These are phyloP conservation scores for Drosophila navojoa DNA, from an alignment of 1,140 invertebrate genomes.

Conservation along the genomic window DNA sequence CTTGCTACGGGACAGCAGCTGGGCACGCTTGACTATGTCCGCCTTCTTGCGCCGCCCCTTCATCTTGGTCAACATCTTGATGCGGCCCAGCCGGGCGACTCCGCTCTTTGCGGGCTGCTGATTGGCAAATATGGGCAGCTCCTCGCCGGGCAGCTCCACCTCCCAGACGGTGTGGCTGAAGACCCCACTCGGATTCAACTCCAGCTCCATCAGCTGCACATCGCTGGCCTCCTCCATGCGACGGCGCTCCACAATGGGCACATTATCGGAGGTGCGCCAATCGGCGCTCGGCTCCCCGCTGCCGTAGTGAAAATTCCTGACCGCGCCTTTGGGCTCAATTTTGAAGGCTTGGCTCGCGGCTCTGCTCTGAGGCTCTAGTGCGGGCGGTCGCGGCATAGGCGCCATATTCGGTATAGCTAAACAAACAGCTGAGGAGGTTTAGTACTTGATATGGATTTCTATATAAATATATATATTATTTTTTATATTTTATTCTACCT, in stretches of 20 bases:
- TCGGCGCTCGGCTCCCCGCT: slow-evolving; percentile 24
- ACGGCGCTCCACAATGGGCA: slow-evolving; percentile 57
- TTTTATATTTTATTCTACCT: slow-evolving; percentile 40
- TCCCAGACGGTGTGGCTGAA: slow-evolving; percentile 68
- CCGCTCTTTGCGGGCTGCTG: not conserved
- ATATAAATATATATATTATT: no score
- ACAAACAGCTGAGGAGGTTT: slow-evolving; percentile 13
- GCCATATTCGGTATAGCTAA: slow-evolving; percentile 27
- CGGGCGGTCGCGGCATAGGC: slow-evolving; percentile 5
- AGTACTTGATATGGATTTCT: not conserved
- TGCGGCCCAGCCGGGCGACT: slow-evolving; percentile 25
- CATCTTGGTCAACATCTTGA: slow-evolving; percentile 34
- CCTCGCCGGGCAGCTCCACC: slow-evolving; percentile 37
- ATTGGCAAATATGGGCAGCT: not conserved
- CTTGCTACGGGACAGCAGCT: not conserved
- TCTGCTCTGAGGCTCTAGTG: not conserved
- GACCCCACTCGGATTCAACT: slow-evolving; percentile 1
- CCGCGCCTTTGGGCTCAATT: not conserved
- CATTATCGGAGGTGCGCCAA: slow-evolving; percentile 54
- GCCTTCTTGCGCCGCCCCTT: slow-evolving; percentile 4
- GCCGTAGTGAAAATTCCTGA: slow-evolving; percentile 46
- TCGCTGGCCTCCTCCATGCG: slow-evolving; percentile 45
- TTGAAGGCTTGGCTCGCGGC: not conserved
- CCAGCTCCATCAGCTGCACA: slow-evolving; percentile 45
- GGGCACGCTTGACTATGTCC: not conserved